Conservation (phyloP, 2,113 vertebrate species). For the Phyllostomus discolor region DNA sequence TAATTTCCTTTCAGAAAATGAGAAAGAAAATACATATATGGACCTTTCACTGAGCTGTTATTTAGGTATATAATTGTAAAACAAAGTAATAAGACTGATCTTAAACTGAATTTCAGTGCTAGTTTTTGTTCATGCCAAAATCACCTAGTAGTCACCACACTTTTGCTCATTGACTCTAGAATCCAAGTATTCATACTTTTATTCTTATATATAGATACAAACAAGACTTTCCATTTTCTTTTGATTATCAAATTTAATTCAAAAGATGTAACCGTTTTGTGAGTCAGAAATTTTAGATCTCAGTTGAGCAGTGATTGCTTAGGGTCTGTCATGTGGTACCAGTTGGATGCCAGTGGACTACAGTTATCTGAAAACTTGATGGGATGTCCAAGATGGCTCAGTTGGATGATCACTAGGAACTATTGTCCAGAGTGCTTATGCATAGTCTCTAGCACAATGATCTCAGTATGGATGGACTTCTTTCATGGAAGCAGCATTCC, state of each 20-base stretch:
- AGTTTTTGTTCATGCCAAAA: conserved; percentile 33
- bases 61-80: neutral
- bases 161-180: conserved; percentile 8
- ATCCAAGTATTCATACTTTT: conserved; percentile 41
- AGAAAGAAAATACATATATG: neutral
- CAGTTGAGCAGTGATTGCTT: neutral
- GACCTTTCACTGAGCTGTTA: conserved; percentile 1
- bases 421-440: neutral
- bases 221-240: conserved; percentile 34
- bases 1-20: neutral
- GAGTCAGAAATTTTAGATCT: neutral
- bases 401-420: neutral
- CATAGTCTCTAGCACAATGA: neutral
- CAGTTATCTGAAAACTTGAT: neutral
- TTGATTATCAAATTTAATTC: conserved; percentile 27
- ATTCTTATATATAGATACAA: conserved; percentile 1
- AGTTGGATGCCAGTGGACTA: neutral
- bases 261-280: neutral
- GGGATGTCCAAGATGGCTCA: neutral
- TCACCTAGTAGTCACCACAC: neutral
- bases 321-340: neutral
- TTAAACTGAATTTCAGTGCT: neutral
- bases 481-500: neutral
- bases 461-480: neutral
- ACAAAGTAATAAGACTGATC: neutral